A percentile compares a stretch with the other conserved stretches of the same genome.
phyloP scores from a whole-genome alignment of 2,113 vertebrate species.

The Tragulus kanchil region DNA sequence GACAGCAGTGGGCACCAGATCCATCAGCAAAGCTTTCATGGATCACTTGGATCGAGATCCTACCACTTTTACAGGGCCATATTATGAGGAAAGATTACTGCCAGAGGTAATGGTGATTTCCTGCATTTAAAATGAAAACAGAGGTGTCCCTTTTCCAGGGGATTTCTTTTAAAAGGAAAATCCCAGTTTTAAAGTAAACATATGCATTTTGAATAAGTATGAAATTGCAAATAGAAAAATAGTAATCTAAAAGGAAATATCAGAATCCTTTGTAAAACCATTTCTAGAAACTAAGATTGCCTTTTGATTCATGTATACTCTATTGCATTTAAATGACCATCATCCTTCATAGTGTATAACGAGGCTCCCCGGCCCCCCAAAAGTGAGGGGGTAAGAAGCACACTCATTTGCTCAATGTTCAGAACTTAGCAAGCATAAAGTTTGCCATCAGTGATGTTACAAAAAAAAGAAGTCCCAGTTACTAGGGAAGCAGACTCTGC shows the following conservation, averaged over 20 bases:
- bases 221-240: conserved; percentile 35
- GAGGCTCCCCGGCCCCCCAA: neutral
- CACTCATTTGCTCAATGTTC: neutral
- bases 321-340: conserved; percentile 35
- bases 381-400: neutral
- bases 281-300: neutral
- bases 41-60: conserved; percentile 29
- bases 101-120: conserved; percentile 62
- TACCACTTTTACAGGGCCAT: conserved; percentile 72
- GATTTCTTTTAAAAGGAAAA: conserved; percentile 71
- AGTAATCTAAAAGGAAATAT: conserved; percentile 51
- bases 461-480: conserved; percentile 54
- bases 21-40: conserved; percentile 9
- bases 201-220: conserved; percentile 38
- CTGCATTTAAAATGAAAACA: conserved; percentile 70
- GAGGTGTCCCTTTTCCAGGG: conserved; percentile 62
- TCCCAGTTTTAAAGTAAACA: conserved; percentile 63
- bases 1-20: neutral
- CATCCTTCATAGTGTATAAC: neutral
- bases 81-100: conserved; percentile 21
- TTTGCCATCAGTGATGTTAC: conserved; percentile 36
- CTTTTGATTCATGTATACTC: neutral
- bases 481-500: conserved; percentile 59
- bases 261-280: conserved; percentile 50
- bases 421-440: conserved; percentile 50